Evolutionary conservation across 1,140 invertebrate species (phyloP), one percentile per base, ranked within the genome.

Genomic region (Drosophila arawakana): DNA sequence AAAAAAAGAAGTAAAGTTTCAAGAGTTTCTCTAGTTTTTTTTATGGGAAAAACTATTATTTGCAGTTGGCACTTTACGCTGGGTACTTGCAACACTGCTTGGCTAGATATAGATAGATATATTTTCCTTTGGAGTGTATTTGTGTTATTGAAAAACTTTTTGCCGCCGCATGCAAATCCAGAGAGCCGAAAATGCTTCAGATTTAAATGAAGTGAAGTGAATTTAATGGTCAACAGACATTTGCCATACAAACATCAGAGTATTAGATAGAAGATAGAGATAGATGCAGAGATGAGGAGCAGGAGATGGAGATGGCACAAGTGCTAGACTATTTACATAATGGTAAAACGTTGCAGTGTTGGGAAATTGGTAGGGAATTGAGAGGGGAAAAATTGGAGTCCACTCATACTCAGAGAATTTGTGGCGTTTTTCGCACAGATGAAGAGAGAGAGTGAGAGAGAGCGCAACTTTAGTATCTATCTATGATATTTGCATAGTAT

Each of bases 141-240:
- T 76, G 78, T 89, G 74, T 84, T 88, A 88, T 88, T 88, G 84
- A 78, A 88, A 88, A 88, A 89, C 59, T 88, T 88, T 89, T 68
- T 59, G 61, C 52, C 78, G 62, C 54, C 75, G 71, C 80, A 78
- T 80, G 80, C 70, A 73, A 73, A 71, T 73, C 76, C 21, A 59
- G 41, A 59, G 41, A 61, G 63, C 44, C 66, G 70, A 76, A 79
- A 77, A 90, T 80, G 78, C 86, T 90, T 80, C 73, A 90, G 83
- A 91, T 86, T 91, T 88, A 91, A 91, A 91, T 91, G 88, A 91
- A 91, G 88, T 91, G 83, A 84, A 91, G 88, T 91, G 88, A 91
- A 91, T 91, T 91, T 91, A 91, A 91, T 91, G 83, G 88, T 91
- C 88, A 91, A 78, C 88, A 91, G 80, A 91, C 76, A 81, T 81